Base-by-base conservation (phyloP, 2,797 vertebrate species). In the Orestias chungarensis region DNA sequence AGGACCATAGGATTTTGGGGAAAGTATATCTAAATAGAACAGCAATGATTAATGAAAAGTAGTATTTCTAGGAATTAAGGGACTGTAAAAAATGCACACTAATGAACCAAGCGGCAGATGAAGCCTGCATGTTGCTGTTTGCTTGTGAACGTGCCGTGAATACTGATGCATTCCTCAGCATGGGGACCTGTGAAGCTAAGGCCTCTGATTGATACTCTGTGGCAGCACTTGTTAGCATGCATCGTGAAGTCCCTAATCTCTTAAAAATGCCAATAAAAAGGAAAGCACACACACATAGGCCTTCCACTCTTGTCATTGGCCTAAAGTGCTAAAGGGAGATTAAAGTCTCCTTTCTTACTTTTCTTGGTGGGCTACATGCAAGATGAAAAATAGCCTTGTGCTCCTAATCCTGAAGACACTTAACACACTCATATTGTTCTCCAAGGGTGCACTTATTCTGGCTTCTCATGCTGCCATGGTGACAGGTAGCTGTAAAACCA, bases 181-280 rank as follows among this genome's bases (percentile, higher is more conserved):
- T 80, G 76, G 79, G 78, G 73, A 42, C 73, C 67, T 73, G 68
- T 59, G 25, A 85, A 83, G 79, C 80, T 61, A 82, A 87, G 71
- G 78, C 75, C 76, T 78, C 44, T 75, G 84, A 94, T 95, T 93
- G 92, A 95, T 95, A 95, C 94, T 91, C 93, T 64, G 90, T 89
- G 84, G 88, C 64, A 81, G 62, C 76, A 87, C 87, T 95, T 94
- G 91, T 95, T 94, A 80, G 4, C 86, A 90, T 86, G 90, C 89
- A 91, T 92, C 84, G 86, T 88, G 86, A 92, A 90, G 88, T 72
- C 76, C 69, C 85, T 77, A 72, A 71, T 82, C 82, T 70, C 68
- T 72, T 71, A 84, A 71, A 82, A 74, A 82, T 50, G 35, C n/a
- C 40, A 57, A 44, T 43, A 43, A 31, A 31, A 71, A 62, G 33